A percentile compares a stretch with the other conserved stretches of the same genome.
phyloP scores from a whole-genome alignment of 2,888 invertebrate genomes.

The Euspilapteryx auroguttella region DNA sequence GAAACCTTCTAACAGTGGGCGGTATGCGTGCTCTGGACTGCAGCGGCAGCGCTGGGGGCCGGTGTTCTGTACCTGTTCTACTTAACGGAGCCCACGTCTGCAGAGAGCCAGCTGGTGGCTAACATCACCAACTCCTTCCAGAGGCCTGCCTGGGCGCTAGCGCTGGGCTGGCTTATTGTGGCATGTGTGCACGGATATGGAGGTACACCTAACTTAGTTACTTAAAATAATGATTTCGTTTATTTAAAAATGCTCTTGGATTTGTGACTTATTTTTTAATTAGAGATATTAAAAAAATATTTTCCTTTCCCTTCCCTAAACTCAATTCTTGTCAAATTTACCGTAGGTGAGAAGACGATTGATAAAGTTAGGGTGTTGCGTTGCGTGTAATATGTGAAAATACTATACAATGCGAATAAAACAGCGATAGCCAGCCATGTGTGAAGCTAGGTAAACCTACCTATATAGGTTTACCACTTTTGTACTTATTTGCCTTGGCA shows the following conservation, averaged over 20 bases:
- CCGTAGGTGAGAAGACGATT: no score
- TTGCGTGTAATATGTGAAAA: no score
- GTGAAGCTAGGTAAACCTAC: not conserved
- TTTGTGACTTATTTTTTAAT: no score
- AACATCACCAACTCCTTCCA: conserved; percentile 31
- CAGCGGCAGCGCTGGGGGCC: not conserved
- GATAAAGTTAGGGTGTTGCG: no score
- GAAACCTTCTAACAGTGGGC: no score
- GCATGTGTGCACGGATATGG: conserved; percentile 46
- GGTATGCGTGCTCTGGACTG: no score
- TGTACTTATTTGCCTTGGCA: conserved; percentile 7
- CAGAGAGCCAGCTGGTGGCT: conserved; percentile 16
- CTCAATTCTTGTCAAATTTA: no score
- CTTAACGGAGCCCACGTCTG: not conserved
- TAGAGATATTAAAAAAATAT: no score
- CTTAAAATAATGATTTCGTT: not conserved
- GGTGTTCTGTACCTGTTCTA: not conserved
- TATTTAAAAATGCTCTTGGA: not conserved
- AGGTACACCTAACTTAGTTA: conserved; percentile 18
- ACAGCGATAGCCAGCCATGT: not conserved
- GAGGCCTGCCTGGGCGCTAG: conserved; percentile 35
- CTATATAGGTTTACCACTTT: not conserved
- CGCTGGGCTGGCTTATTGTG: conserved; percentile 40
- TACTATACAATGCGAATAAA: no score
- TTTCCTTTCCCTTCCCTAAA: no score